phyloP scores from a whole-genome alignment of 2,888 invertebrate genomes.

The Drosophila tripunctata region DNA sequence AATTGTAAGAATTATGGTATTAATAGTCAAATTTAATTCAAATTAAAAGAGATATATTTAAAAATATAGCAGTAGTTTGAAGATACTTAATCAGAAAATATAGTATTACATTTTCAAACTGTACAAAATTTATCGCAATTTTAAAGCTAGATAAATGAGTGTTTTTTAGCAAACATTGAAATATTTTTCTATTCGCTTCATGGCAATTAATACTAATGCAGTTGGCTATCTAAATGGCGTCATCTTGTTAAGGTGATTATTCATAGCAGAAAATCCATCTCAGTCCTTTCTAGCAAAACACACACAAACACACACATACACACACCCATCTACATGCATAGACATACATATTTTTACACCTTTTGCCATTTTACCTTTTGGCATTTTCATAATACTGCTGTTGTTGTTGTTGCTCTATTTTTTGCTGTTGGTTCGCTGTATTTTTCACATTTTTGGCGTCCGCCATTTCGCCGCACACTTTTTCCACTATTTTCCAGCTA shows the following conservation, averaged over 20 bases:
- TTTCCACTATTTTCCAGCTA: constrained; percentile 73
- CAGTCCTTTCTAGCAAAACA: neutral
- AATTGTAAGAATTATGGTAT: too few species aligned
- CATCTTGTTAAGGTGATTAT: constrained; percentile 43
- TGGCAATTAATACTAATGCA: constrained; percentile 59
- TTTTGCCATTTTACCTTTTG: constrained; percentile 50
- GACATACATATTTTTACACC: constrained; percentile 27
- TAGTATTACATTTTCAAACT: too few species aligned
- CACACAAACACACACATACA: constrained; percentile 2
- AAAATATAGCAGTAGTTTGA: too few species aligned
- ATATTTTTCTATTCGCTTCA: neutral
- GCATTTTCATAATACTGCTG: constrained; percentile 47
- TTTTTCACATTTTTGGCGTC: constrained; percentile 63
- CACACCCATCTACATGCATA: neutral
- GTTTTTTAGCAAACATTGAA: neutral
- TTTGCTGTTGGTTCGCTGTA: constrained; percentile 29
- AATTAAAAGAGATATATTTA: too few species aligned
- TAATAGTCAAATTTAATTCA: too few species aligned
- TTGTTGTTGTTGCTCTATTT: constrained; percentile 30
- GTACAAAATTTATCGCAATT: too few species aligned
- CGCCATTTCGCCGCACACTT: constrained; percentile 74
- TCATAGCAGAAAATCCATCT: constrained; percentile 30
- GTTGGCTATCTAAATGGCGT: constrained; percentile 58
- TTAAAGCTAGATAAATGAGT: neutral
- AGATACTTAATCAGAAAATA: too few species aligned